These are phyloP conservation scores for Ancistrus triradiatus DNA, from an alignment of 2,113 vertebrate species.

Conservation along the genomic window DNA sequence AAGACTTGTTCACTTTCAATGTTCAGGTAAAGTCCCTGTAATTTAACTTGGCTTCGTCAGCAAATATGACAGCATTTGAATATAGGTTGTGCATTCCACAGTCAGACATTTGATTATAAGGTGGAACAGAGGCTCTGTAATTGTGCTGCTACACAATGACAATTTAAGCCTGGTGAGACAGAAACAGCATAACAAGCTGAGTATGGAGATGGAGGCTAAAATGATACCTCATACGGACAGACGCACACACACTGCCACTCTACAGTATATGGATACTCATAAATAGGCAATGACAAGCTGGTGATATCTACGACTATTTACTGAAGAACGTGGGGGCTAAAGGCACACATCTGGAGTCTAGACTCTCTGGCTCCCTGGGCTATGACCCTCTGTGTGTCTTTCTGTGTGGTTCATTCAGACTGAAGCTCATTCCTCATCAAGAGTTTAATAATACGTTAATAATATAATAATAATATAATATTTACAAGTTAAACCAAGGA, in stretches of 20 bases:
- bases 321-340: conserved; percentile 72
- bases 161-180: conserved; percentile 34
- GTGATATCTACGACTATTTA: conserved; percentile 35
- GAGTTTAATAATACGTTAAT: no score
- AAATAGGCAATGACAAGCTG: background rate
- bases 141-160: conserved; percentile 53
- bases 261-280: background rate
- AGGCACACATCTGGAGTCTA: conserved; percentile 96
- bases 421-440: no score
- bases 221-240: background rate
- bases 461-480: no score
- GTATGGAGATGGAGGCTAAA: background rate
- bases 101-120: conserved; percentile 35
- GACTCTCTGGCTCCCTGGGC: conserved; percentile 87
- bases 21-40: no score
- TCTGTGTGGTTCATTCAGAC: no score
- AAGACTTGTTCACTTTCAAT: no score
- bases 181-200: conserved; percentile 14
- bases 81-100: conserved; percentile 26
- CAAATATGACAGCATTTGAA: conserved; percentile 25
- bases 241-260: background rate
- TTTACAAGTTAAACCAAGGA: no score
- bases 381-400: conserved; percentile 56
- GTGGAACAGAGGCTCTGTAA: conserved; percentile 51
- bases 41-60: background rate